Conservation (phyloP, 2,113 vertebrate genomes). For the Hemiprocne comata region DNA sequence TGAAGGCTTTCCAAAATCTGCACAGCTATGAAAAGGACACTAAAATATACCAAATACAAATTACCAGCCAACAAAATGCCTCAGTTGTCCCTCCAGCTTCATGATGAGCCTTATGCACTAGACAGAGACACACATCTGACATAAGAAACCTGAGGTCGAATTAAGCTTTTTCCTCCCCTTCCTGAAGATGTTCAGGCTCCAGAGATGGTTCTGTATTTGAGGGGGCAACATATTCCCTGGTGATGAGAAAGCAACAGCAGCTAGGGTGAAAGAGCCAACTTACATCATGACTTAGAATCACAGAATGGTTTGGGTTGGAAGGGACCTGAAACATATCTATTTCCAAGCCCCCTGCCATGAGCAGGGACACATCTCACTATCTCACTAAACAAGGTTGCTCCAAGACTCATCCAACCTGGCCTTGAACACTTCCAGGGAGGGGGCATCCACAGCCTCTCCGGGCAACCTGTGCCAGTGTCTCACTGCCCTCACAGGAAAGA, state of each 20-base stretch:
- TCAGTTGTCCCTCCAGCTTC: not conserved
- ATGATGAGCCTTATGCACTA: accelerated
- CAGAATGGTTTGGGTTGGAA: too few species aligned
- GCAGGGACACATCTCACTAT: too few species aligned
- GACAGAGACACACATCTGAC: not conserved
- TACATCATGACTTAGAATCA: not conserved
- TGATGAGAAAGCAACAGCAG: not conserved
- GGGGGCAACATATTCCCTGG: not conserved
- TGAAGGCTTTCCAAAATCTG: not conserved
- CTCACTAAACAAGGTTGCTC: too few species aligned
- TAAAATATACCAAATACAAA: not conserved
- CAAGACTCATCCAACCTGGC: too few species aligned
- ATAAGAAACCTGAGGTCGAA: not conserved
- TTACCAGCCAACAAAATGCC: not conserved
- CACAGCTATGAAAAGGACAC: not conserved
- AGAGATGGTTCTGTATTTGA: not conserved
- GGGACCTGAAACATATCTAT: too few species aligned
- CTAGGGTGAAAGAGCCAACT: not conserved
- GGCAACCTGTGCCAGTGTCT: too few species aligned
- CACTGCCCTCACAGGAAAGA: too few species aligned
- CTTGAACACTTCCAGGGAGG: too few species aligned
- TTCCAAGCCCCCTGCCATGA: too few species aligned
- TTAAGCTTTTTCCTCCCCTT: not conserved
- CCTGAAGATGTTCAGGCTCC: not conserved
- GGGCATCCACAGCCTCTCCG: too few species aligned